Evolutionary conservation across 2,888 invertebrate species (phyloP).

Genomic region (Aspidiotus destructor): DNA sequence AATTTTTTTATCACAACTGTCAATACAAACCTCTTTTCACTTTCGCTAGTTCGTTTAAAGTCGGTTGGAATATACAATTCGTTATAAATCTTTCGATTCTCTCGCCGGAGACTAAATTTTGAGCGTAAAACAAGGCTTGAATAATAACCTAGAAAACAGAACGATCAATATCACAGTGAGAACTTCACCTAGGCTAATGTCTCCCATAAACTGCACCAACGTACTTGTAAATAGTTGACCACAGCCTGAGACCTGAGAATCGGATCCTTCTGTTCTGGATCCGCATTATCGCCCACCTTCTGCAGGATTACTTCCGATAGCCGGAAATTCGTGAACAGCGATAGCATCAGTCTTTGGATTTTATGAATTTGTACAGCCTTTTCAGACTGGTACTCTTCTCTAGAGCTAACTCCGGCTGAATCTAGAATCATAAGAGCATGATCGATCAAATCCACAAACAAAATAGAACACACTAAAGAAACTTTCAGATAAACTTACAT

Average conservation of each 20-base stretch:
- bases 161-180: background rate
- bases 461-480: background rate
- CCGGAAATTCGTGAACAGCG: conserved; percentile 21
- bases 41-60: conserved; percentile 25
- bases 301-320: conserved; percentile 7
- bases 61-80: conserved; percentile 25
- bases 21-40: conserved; percentile 12
- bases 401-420: conserved; percentile 2
- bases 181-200: background rate
- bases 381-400: conserved; percentile 26
- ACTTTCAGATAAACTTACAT: conserved; percentile 9
- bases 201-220: background rate
- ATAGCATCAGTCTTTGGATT: conserved; percentile 29
- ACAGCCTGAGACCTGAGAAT: conserved; percentile 12
- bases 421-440: background rate
- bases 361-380: conserved; percentile 28
- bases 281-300: conserved; percentile 20
- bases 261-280: conserved; percentile 17
- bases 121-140: conserved; percentile 22
- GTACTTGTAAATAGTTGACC: conserved; percentile 21
- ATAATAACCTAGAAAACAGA: conserved; percentile 17
- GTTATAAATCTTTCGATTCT: conserved; percentile 28
- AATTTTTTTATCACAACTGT: background rate
- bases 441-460: background rate
- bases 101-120: conserved; percentile 22